Conservation (phyloP, 2,888 invertebrate genomes). For the Orthosia gothica region DNA sequence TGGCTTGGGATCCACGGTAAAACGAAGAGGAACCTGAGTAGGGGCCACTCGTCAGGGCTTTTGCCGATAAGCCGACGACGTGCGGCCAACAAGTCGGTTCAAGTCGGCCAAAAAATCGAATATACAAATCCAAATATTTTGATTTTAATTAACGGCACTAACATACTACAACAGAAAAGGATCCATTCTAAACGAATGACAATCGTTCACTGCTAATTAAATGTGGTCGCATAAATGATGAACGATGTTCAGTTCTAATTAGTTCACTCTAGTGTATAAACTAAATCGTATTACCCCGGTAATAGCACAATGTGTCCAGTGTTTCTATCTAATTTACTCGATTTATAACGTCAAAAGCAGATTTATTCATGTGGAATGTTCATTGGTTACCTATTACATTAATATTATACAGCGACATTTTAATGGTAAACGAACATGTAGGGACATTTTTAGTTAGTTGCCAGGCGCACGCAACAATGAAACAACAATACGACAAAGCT, state of each 20-base stretch:
- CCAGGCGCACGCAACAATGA: no score
- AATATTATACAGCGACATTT: no score
- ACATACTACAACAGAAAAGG: not conserved
- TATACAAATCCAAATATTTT: not conserved
- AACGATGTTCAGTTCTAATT: conserved; percentile 31
- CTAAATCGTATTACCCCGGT: conserved; percentile 33
- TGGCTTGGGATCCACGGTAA: no score
- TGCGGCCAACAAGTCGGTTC: no score
- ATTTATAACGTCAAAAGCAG: conserved; percentile 2
- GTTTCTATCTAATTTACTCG: conserved; percentile 4
- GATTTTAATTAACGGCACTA: not conserved
- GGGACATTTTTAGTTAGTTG: no score
- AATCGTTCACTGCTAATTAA: conserved; percentile 26
- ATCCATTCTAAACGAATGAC: conserved; percentile 18
- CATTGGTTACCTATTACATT: no score
- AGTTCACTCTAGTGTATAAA: conserved; percentile 23
- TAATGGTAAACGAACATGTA: no score
- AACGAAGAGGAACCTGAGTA: no score
- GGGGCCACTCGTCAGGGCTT: no score
- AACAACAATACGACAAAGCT: no score
- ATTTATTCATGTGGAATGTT: conserved; percentile 24
- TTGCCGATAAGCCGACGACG: no score
- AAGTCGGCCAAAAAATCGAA: no score
- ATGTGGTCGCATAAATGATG: conserved; percentile 38
- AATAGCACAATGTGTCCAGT: conserved; percentile 25